Percentiles rank a stretch among this genome's conserved stretches.
phyloP scores from a whole-genome alignment of 2,888 invertebrate genomes.

The Synanthedon tipuliformis region DNA sequence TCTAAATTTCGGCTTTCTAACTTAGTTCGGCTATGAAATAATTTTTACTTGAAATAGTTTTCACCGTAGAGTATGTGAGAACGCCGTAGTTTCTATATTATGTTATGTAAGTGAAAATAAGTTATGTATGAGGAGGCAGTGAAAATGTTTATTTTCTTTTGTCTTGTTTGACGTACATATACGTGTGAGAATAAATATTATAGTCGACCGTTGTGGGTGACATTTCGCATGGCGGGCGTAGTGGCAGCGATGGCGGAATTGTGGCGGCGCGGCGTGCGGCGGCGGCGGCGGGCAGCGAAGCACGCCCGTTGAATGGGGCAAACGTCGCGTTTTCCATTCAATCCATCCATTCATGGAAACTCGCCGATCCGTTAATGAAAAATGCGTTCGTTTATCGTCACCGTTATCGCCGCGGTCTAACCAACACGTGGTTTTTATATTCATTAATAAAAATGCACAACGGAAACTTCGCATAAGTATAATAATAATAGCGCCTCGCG shows the following conservation, averaged over 20 bases:
- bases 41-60: too few relatives aligned
- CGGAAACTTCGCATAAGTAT: background rate
- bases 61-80: too few relatives aligned
- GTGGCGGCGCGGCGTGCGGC: conserved; percentile 9
- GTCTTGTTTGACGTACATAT: too few relatives aligned
- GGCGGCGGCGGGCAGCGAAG: conserved; percentile 6
- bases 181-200: too few relatives aligned
- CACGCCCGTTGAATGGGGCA: conserved; percentile 44
- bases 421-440: background rate
- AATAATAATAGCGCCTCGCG: background rate
- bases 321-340: conserved; percentile 60
- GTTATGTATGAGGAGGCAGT: too few relatives aligned
- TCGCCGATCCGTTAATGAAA: conserved; percentile 61
- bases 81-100: too few relatives aligned
- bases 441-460: background rate
- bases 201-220: conserved; percentile 2
- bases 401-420: conserved; percentile 7
- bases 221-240: conserved; percentile 4
- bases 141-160: too few relatives aligned
- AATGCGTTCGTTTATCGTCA: conserved; percentile 46
- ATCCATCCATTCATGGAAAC: conserved; percentile 64
- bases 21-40: too few relatives aligned
- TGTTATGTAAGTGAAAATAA: too few relatives aligned
- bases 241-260: background rate
- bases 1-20: too few relatives aligned